Percentiles rank a stretch among this genome's conserved stretches.
phyloP scores from a whole-genome alignment of 2,797 vertebrate genomes.

The Rhinogobio ventralis region DNA sequence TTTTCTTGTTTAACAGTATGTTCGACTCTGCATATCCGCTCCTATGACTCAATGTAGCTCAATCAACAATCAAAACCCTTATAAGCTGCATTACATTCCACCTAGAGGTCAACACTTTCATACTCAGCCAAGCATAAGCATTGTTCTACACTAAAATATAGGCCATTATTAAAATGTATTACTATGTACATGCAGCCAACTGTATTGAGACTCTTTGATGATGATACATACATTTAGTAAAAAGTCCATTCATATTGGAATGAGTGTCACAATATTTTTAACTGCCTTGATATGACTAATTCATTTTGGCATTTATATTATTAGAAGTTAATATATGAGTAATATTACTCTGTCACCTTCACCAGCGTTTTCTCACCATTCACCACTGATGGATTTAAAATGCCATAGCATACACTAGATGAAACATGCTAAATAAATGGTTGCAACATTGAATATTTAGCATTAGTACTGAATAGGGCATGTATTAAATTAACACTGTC shows the following conservation, averaged over 20 bases:
- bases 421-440: slow-evolving; percentile 28
- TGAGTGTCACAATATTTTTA: not conserved
- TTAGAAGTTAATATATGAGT: not conserved
- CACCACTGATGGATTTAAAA: not conserved
- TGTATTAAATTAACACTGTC: slow-evolving; percentile 4
- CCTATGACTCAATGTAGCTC: not conserved
- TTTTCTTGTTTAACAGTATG: slow-evolving; percentile 4
- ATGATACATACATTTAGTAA: not conserved
- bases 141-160: slow-evolving; percentile 5
- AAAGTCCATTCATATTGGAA: not conserved
- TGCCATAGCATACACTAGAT: not conserved
- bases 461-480: slow-evolving; percentile 5
- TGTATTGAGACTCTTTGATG: not conserved
- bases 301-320: not conserved
- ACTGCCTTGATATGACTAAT: not conserved
- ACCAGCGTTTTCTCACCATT: not conserved
- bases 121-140: not conserved
- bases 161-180: not conserved
- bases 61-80: not conserved
- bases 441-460: slow-evolving; percentile 22
- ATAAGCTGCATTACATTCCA: slow-evolving; percentile 18
- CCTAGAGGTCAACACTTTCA: not conserved
- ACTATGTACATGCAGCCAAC: slow-evolving; percentile 9
- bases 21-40: not conserved
- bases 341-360: not conserved